A percentile compares a stretch with the other conserved stretches of the same genome.
These are phyloP conservation scores for Chrysochloris asiatica DNA, from an alignment of 2,113 vertebrate species.

Conservation along the genomic window DNA sequence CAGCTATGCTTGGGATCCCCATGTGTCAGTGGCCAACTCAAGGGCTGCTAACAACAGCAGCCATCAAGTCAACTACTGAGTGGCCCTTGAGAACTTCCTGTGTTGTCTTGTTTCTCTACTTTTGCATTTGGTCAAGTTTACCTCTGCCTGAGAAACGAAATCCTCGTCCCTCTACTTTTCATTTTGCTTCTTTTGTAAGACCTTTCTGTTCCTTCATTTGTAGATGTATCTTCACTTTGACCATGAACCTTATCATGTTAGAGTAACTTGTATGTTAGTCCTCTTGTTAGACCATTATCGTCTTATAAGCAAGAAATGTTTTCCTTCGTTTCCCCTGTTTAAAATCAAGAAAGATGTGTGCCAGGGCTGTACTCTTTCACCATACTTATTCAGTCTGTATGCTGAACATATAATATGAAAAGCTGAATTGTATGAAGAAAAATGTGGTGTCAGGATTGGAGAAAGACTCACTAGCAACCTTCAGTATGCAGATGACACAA, in stretches of 20 bases:
- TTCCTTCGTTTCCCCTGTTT: slow-evolving; percentile 25
- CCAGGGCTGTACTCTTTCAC: too few species aligned
- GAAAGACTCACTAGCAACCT: too few species aligned
- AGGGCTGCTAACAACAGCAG: background rate
- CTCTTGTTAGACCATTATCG: background rate
- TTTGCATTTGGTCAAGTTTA: background rate
- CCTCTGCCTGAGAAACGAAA: background rate
- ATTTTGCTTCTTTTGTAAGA: background rate
- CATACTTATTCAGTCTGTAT: too few species aligned
- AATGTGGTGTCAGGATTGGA: too few species aligned
- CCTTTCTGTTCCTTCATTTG: background rate
- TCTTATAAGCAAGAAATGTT: background rate
- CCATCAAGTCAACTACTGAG: background rate
- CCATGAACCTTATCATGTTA: background rate
- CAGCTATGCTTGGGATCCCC: background rate
- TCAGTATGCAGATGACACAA: too few species aligned
- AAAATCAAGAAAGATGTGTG: too few species aligned
- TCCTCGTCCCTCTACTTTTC: background rate
- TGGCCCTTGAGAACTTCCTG: background rate
- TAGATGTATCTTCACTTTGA: background rate
- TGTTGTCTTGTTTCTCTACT: background rate
- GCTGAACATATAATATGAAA: too few species aligned
- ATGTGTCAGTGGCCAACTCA: background rate
- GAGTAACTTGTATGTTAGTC: background rate
- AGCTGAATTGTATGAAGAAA: too few species aligned